Base-by-base conservation (phyloP, 64 coral and sea anemone genomes). In the Hydrozoanthus tunicans region DNA sequence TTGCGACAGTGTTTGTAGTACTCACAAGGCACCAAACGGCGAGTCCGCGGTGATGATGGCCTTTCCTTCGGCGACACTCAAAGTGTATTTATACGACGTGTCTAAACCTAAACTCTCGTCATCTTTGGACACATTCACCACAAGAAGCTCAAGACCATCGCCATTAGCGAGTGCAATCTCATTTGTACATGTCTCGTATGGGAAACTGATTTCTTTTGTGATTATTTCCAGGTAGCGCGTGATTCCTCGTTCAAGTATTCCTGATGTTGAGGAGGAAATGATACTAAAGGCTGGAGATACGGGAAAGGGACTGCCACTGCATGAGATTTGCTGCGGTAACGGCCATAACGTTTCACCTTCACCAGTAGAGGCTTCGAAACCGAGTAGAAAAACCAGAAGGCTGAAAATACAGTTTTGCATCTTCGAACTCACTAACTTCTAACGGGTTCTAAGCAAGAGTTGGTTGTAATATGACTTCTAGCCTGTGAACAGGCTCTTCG, bases 151-250 rank as follows among this genome's bases (percentile, higher is more conserved):
- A 7, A 93, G 82, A 27, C 75, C 64, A 53, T 80, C 59, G 13
- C 3, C 7, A 15, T 24, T 14, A 24, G 0, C 67, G 54, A 51
- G 15, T 13, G 56, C 23, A 79, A 77, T 59, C 13, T 79, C 89
- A 66, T 81, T 65, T 3, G 51, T 7, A 43, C 32, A 43, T 43
- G 32, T 43, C 54, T 25, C 51, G n/a, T 78, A 32, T 0, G 59
- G 9, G 2, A 85, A 4, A 83, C 55, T 69, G 73, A 89, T 75
- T 23, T 78, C 13, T 24, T 15, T 66, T 53, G 60, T 68, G 58
- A 96, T 96, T 59, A 90, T 93, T 72, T 93, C 91, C 32, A 96
- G 81, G 51, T 96, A 96, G 57, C 94, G 90, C 62, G 94, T 96
- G 9, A 96, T 96, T 74, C 94, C 94, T 4, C 91, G 86, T 59